Evolutionary conservation across 2,888 invertebrate genomes (phyloP).

Genomic region (Smittia sp.): DNA sequence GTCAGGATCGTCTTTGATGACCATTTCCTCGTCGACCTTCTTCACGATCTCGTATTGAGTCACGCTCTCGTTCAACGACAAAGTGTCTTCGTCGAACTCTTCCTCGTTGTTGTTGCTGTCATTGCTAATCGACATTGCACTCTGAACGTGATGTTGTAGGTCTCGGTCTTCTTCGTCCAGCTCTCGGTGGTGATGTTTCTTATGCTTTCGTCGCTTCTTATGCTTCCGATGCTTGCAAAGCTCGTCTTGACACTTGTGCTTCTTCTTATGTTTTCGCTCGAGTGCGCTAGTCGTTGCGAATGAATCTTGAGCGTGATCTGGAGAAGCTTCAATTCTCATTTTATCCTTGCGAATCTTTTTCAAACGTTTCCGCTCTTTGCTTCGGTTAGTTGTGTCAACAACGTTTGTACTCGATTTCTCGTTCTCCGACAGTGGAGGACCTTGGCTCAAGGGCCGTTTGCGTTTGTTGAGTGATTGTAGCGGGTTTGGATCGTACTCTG

Average conservation of each 20-base stretch:
- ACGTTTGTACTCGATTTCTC: conserved; percentile 15
- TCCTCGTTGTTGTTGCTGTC: conserved; percentile 47
- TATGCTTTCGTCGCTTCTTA: conserved; percentile 77
- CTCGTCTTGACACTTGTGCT: conserved; percentile 67
- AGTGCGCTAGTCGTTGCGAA: conserved; percentile 49
- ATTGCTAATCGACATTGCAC: conserved; percentile 35
- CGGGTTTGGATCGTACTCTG: conserved; percentile 82
- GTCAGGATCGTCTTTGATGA: conserved; percentile 44
- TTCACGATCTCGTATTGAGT: conserved; percentile 45
- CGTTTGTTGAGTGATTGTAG: conserved; percentile 72
- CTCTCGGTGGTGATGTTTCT: conserved; percentile 64
- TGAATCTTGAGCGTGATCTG: conserved; percentile 31
- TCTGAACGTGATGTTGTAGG: conserved; percentile 25
- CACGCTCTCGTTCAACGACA: conserved; percentile 47
- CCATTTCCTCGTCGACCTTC: conserved; percentile 43
- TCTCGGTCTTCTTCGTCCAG: conserved; percentile 42
- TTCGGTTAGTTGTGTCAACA: conserved; percentile 38
- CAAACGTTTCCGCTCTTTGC: conserved; percentile 62
- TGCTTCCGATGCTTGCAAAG: conserved; percentile 72
- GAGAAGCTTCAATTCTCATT: conserved; percentile 47
- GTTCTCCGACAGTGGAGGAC: conserved; percentile 22
- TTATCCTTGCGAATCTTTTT: conserved; percentile 70
- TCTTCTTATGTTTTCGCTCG: conserved; percentile 65
- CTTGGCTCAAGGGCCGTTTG: conserved; percentile 64
- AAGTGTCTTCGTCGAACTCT: conserved; percentile 55